These are phyloP conservation scores for Bufo gargarizans DNA, from an alignment of 2,113 vertebrate species.

Conservation along the genomic window DNA sequence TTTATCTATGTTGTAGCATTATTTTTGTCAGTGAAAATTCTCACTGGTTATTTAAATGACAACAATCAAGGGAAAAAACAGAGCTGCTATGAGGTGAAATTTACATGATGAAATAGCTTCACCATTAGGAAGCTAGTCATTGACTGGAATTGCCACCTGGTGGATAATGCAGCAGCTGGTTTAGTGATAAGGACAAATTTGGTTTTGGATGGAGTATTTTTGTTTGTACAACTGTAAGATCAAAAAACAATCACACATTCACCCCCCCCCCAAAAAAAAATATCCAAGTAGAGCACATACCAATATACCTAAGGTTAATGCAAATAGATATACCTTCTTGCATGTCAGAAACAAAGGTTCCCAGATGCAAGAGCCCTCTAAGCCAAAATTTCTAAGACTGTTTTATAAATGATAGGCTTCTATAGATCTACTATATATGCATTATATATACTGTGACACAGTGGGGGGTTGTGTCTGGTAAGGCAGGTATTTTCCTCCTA, in stretches of 20 bases:
- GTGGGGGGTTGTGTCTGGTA: too few species aligned
- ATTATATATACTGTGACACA: too few species aligned
- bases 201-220: neutral
- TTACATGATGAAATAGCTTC: neutral
- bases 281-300: neutral
- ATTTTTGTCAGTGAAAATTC: neutral
- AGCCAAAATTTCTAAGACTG: too few species aligned
- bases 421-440: too few species aligned
- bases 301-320: neutral
- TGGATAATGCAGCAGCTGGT: slow-evolving; percentile 25
- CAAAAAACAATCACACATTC: neutral
- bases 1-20: neutral
- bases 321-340: neutral
- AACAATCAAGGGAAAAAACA: neutral
- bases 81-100: neutral
- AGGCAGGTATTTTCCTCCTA: too few species aligned
- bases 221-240: slow-evolving; percentile 13
- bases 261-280: neutral
- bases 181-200: neutral
- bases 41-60: neutral
- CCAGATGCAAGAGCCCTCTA: too few species aligned
- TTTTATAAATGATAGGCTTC: too few species aligned
- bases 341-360: too few species aligned
- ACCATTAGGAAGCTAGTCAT: slow-evolving; percentile 3
- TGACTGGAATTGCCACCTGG: slow-evolving; percentile 30